Conservation (phyloP, 2,113 vertebrate genomes). For the Erythrocercus mccallii region DNA sequence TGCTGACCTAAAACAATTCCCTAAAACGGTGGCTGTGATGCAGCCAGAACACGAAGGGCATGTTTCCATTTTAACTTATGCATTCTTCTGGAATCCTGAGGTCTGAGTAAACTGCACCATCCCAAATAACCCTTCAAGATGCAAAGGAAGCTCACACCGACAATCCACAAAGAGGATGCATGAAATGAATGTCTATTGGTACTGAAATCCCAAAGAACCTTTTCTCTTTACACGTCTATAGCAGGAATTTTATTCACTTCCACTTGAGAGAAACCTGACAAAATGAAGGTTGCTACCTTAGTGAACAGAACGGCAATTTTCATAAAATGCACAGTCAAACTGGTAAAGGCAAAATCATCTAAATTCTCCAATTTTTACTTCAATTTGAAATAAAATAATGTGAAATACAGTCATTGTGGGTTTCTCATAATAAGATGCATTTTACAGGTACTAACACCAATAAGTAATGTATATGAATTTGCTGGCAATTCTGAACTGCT, state of each 20-base stretch:
- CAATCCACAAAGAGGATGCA: neutral
- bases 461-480: slow-evolving; percentile 71
- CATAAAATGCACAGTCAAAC: slow-evolving; percentile 58
- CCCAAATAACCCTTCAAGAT: slow-evolving; percentile 34
- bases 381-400: slow-evolving; percentile 68
- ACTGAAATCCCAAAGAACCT: slow-evolving; percentile 23
- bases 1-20: slow-evolving; percentile 60
- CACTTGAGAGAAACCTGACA: slow-evolving; percentile 55
- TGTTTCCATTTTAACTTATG: slow-evolving; percentile 43
- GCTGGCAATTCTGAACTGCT: slow-evolving; percentile 74
- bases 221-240: slow-evolving; percentile 37
- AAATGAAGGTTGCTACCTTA: slow-evolving; percentile 51
- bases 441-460: slow-evolving; percentile 70
- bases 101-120: slow-evolving; percentile 28
- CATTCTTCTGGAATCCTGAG: slow-evolving; percentile 48
- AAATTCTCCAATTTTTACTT: slow-evolving; percentile 67
- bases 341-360: slow-evolving; percentile 68
- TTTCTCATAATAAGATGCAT: slow-evolving; percentile 35
- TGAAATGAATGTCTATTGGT: slow-evolving; percentile 31
- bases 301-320: slow-evolving; percentile 60
- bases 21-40: slow-evolving; percentile 11
- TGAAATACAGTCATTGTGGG: slow-evolving; percentile 64
- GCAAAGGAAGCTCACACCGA: neutral
- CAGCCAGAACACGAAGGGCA: slow-evolving; percentile 14
- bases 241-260: slow-evolving; percentile 55